phyloP scores from a whole-genome alignment of 2,113 vertebrate genomes.

The Jacana jacana region DNA sequence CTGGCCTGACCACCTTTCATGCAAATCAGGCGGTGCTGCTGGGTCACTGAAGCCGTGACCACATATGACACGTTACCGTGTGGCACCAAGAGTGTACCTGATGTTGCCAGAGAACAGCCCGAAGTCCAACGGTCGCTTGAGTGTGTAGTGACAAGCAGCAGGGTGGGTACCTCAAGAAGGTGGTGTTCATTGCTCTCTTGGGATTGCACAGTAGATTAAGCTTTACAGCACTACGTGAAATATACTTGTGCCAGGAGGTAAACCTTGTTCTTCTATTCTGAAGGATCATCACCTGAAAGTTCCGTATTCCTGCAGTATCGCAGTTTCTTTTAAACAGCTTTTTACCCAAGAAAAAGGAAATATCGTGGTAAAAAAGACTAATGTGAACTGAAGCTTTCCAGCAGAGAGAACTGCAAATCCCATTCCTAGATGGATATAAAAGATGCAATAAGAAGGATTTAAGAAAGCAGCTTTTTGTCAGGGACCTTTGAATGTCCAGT shows the following conservation, averaged over 20 bases:
- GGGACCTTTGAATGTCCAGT: constrained; percentile 25
- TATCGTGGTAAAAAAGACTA: background rate
- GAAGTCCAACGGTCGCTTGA: background rate
- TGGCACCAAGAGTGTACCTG: background rate
- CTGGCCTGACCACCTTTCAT: background rate
- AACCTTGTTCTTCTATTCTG: background rate
- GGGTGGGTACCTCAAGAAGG: accelerated
- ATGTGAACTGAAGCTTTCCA: background rate
- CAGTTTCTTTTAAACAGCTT: background rate
- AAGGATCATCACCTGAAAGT: background rate
- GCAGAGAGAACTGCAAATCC: constrained; percentile 17
- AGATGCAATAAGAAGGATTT: constrained; percentile 38
- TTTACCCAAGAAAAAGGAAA: background rate
- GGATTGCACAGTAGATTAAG: background rate
- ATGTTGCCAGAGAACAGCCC: background rate
- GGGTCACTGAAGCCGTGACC: background rate
- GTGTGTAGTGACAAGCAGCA: background rate
- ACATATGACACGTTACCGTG: accelerated
- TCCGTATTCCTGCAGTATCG: background rate
- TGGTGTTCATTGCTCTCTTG: background rate
- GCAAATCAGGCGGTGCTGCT: background rate
- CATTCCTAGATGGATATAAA: constrained; percentile 10
- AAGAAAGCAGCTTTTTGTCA: constrained; percentile 36
- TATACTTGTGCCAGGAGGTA: background rate
- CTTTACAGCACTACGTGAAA: background rate